These are phyloP conservation scores for Dione vanillae DNA, from an alignment of 2,888 invertebrate genomes.

Conservation along the genomic window DNA sequence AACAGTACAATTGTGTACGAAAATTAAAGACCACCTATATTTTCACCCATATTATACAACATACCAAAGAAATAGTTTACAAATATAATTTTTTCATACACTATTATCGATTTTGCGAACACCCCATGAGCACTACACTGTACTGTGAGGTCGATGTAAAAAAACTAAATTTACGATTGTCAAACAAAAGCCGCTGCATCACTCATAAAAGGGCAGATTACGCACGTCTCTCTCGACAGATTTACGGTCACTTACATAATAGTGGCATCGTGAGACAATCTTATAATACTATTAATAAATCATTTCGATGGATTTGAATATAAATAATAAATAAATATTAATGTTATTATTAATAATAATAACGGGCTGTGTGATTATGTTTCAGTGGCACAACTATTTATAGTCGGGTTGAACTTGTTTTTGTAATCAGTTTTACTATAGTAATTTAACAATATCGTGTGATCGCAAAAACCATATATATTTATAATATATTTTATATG, in stretches of 20 bases:
- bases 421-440: neutral
- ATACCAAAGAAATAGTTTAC: neutral
- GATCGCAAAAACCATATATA: too few relatives aligned
- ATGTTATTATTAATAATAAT: neutral
- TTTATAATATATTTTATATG: too few relatives aligned
- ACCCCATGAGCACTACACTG: conserved; percentile 37
- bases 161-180: conserved; percentile 66
- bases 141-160: conserved; percentile 39
- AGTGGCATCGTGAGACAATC: conserved; percentile 47
- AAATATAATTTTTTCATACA: conserved; percentile 9
- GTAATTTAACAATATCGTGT: too few relatives aligned
- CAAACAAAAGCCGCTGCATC: conserved; percentile 78
- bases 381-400: too few relatives aligned
- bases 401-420: neutral
- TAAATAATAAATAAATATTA: conserved; percentile 10
- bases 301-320: conserved; percentile 22
- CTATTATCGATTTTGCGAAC: conserved; percentile 40
- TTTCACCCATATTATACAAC: neutral
- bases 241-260: conserved; percentile 76
- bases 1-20: too few relatives aligned
- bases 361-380: conserved; percentile 1
- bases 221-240: conserved; percentile 69
- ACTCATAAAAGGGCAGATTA: conserved; percentile 81
- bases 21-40: too few relatives aligned
- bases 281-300: conserved; percentile 26